These are phyloP conservation scores for Nycticryphes semicollaris DNA, from an alignment of 2,113 vertebrate species.

Conservation along the genomic window DNA sequence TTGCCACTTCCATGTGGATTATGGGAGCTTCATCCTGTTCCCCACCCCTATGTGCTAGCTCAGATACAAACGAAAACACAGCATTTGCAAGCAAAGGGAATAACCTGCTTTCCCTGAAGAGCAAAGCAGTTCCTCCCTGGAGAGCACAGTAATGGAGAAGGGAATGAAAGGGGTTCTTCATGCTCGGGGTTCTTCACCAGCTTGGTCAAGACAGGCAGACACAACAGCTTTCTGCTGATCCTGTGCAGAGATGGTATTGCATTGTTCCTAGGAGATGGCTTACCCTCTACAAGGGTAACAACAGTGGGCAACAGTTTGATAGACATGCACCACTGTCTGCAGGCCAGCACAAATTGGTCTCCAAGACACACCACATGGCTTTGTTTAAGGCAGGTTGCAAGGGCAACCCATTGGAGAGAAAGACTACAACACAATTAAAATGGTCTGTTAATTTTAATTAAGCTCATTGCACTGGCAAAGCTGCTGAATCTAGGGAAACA, in stretches of 20 bases:
- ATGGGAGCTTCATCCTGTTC: too few species aligned
- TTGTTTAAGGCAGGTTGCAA: conserved; percentile 5
- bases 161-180: neutral
- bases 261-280: neutral
- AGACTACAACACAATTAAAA: neutral
- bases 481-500: neutral
- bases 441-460: conserved; percentile 36
- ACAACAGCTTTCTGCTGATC: neutral
- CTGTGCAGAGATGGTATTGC: neutral
- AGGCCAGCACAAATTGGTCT: neutral
- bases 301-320: neutral
- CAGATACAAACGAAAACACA: neutral
- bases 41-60: too few species aligned
- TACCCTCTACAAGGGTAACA: neutral
- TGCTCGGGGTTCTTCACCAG: neutral
- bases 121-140: neutral
- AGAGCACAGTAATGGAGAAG: neutral
- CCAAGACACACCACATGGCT: neutral
- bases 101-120: neutral
- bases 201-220: neutral
- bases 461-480: neutral
- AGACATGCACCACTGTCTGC: neutral
- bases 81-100: neutral
- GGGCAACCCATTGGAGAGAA: neutral
- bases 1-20: too few species aligned